phyloP scores from a whole-genome alignment of 2,113 vertebrate genomes.

The Clarias magur region DNA sequence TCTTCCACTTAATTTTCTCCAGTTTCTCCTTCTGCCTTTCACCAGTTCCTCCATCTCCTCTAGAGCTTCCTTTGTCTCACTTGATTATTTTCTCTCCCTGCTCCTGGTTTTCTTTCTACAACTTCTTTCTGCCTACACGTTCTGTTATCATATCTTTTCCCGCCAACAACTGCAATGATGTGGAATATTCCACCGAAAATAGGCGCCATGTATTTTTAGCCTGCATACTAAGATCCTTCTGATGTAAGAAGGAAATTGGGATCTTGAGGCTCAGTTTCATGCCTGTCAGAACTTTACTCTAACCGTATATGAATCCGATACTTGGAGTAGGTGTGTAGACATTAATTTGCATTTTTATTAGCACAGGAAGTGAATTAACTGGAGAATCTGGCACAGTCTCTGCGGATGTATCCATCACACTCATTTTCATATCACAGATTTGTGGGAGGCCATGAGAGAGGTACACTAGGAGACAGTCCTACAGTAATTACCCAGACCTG shows the following conservation, averaged over 20 bases:
- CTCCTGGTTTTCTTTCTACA: constrained; percentile 27
- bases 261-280: constrained; percentile 40
- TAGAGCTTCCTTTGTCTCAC: background rate
- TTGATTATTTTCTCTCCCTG: background rate
- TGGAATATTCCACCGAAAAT: constrained; percentile 65
- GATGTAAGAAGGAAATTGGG: constrained; percentile 56
- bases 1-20: background rate
- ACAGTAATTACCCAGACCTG: constrained; percentile 71
- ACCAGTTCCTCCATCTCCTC: background rate
- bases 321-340: constrained; percentile 31
- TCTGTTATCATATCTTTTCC: constrained; percentile 55
- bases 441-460: constrained; percentile 64
- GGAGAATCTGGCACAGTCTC: constrained; percentile 61
- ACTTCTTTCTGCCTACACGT: constrained; percentile 26
- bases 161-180: constrained; percentile 61
- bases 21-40: background rate
- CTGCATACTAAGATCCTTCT: constrained; percentile 36
- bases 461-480: constrained; percentile 70
- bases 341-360: constrained; percentile 57
- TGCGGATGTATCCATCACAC: constrained; percentile 68
- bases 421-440: constrained; percentile 72
- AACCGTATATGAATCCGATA: constrained; percentile 17
- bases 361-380: constrained; percentile 68
- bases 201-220: constrained; percentile 55
- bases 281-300: constrained; percentile 29